Evolutionary conservation across 2,888 invertebrate genomes (phyloP), one percentile per base, ranked within the genome.

Genomic region (Itoplectis maculator): DNA sequence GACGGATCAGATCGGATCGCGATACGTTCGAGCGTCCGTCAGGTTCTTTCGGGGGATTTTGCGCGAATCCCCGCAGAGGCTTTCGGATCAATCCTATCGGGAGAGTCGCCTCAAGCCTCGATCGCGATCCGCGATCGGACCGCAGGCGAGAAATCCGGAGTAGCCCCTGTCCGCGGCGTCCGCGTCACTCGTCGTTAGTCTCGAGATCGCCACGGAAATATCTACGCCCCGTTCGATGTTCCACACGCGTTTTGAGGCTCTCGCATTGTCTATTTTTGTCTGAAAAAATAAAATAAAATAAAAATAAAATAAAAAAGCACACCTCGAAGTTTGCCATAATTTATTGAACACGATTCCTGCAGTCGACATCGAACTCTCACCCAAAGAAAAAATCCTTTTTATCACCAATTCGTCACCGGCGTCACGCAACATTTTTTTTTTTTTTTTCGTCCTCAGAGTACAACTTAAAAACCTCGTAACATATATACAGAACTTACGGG

Each of bases 21-120:
- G 87, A 88, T 86, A 88, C 86, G 86, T 90, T 88, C 84, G 84
- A 87, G 86, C 85, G 84, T 82, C 68, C n/a, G n/a, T n/a, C n/a
- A n/a, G 84, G 84, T 79, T 85, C 77, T 70, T 87, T 87, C 81
- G 80, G 87, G 87, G 88, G 87, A 88, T 87, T 87, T 84, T 80
- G 79, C 87, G 86, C 77, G 86, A 88, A 87, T 90, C 87, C 86
- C 86, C 66, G 66, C 70, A 45, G 83, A 69, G 72, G 61, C 63
- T 74, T 69, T 88, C 86, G 88, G 87, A 91, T 89, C 89, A 91
- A 90, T 90, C 89, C 90, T 88, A 89, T 91, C 89, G 89, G 83
- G 76, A 84, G 85, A 84, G 85, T 86, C 87, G 86, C 83, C 88
- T 88, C 88, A 85, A 87, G n/a, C 89, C 91, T 87, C 79, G 68